These are phyloP conservation scores for Zaprionus africanus DNA, from an alignment of 1,140 invertebrate genomes.

Conservation along the genomic window DNA sequence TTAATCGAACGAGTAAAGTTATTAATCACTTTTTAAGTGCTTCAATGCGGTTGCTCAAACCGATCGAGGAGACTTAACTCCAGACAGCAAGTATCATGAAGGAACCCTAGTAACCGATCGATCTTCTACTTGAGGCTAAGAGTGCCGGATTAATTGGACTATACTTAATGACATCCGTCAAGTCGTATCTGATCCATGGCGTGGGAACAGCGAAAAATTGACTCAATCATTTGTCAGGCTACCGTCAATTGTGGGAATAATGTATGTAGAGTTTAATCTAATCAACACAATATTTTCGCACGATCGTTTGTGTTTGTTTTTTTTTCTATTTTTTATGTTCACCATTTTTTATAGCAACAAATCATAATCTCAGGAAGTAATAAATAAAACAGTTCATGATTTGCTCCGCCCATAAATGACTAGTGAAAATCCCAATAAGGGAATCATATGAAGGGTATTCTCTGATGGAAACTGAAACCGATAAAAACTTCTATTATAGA, in stretches of 20 bases:
- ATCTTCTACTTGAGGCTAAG: not conserved
- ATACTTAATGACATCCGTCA: not conserved
- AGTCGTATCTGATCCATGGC: not conserved
- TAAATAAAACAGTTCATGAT: conserved; percentile 11
- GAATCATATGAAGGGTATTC: not conserved
- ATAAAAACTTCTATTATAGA: too few species aligned
- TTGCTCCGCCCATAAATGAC: conserved; percentile 2
- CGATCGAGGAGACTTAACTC: too few species aligned
- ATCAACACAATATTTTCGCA: not conserved
- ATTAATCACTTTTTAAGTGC: too few species aligned
- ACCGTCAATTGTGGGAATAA: not conserved
- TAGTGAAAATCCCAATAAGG: not conserved
- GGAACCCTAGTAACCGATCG: not conserved
- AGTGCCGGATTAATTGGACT: not conserved
- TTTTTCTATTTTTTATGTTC: conserved; percentile 1
- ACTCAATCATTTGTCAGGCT: not conserved
- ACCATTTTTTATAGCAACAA: conserved; percentile 4
- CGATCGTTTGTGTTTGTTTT: conserved; percentile 4
- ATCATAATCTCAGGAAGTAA: conserved; percentile 18
- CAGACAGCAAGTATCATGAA: not conserved
- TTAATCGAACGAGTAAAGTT: too few species aligned
- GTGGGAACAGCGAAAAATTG: not conserved
- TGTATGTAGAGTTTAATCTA: conserved; percentile 2
- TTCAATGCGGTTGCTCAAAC: not conserved
- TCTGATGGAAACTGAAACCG: not conserved